Evolutionary conservation across 2,797 vertebrate genomes (phyloP), one percentile per base, ranked within the genome.

Genomic region (Coluber constrictor): DNA sequence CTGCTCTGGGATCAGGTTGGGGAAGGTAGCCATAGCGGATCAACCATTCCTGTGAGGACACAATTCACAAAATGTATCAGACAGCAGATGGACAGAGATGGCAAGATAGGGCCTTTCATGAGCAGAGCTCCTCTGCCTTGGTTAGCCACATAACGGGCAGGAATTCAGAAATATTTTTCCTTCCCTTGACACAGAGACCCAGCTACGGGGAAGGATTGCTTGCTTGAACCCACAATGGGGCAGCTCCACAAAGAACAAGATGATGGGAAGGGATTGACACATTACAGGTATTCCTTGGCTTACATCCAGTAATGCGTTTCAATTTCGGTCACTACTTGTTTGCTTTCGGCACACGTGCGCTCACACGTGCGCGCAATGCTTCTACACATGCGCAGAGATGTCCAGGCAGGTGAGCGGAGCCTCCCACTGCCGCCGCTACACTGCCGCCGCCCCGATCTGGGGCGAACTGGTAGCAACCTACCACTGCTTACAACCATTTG

Each of bases 11-110:
- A 94, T 99, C 97, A 0, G 98, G 97, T 0, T 97, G 98, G 4
- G 98, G 98, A 29, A 99, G 97, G 96, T 99, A 99, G 51, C 99
- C 99, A 56, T 98, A 99, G n/a, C 98, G 98, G 91, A 98, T 98
- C 92, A 99, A 95, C 98, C 98, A 99, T 90, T 99, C 98, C 99
- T 99, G 87, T 54, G 5, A 60, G n/a, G 9, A 20, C 13, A 92
- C 12, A 6, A 70, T 54, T 29, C 63, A 55, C 59, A 57, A 3
- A n/a, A 29, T 57, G 74, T 88, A 63, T 57, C 11, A 27, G 88
- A 7, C 0, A 3, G 43, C 0, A 23, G 56, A 20, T 20, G 47
- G 43, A 23, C 9, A 10, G 27, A 47, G 15, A 18, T 7, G 1
- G 27, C 6, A 4, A 5, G 16, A 25, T 8, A 1, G 1, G 1